Evolutionary conservation across 2,113 vertebrate species (phyloP).

Genomic region (Tichodroma muraria): DNA sequence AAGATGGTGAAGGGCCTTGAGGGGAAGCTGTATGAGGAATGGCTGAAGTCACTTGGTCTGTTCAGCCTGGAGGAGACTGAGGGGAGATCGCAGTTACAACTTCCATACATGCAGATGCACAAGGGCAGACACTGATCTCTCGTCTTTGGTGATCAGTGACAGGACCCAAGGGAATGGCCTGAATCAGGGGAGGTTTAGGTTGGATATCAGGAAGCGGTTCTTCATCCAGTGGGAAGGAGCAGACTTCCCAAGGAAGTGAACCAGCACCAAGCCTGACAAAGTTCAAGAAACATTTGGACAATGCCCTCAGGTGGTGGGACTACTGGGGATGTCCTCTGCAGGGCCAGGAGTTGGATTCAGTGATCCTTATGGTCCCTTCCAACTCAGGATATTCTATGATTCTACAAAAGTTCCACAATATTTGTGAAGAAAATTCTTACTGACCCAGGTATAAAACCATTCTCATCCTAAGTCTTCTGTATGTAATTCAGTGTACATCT

Average conservation of each 20-base stretch:
- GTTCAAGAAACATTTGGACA: background rate
- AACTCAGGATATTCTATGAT: background rate
- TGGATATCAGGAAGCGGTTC: background rate
- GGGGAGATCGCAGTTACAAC: background rate
- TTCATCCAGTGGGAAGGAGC: background rate
- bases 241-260: background rate
- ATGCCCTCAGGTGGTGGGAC: background rate
- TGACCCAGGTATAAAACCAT: background rate
- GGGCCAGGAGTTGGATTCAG: background rate
- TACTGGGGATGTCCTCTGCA: background rate
- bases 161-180: background rate
- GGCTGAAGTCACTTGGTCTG: background rate
- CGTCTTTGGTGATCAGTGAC: background rate
- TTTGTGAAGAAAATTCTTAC: background rate
- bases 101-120: background rate
- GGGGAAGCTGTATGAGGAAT: fast-evolving
- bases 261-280: background rate
- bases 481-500: background rate
- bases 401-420: background rate
- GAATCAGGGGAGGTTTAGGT: background rate
- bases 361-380: background rate
- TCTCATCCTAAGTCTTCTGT: background rate
- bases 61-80: background rate
- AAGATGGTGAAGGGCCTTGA: background rate
- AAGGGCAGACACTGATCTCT: background rate